A percentile compares a stretch with the other conserved stretches of the same genome.
Evolutionary conservation across 1,140 invertebrate genomes (phyloP).

Genomic region (Aphaenogaster ashmeadi): DNA sequence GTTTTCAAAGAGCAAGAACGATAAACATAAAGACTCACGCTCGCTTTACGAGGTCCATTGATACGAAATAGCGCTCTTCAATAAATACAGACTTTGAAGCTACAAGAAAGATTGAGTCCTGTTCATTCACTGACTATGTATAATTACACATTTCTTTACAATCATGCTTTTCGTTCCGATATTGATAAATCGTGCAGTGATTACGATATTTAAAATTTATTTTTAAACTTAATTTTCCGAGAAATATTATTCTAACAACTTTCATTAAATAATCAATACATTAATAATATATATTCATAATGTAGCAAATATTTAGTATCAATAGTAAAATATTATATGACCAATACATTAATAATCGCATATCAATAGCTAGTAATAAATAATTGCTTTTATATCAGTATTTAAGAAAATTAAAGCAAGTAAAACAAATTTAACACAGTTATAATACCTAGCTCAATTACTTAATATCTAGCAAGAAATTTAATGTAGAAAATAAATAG

Average conservation of each 20-base stretch:
- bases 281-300: not conserved
- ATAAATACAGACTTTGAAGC: not conserved
- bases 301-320: not conserved
- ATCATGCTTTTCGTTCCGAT: not conserved
- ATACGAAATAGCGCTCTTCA: not conserved
- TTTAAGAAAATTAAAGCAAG: not conserved
- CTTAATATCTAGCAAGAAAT: not conserved
- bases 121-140: not conserved
- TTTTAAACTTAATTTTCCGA: not conserved
- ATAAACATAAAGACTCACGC: slow-evolving; percentile 8
- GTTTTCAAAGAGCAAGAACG: not conserved
- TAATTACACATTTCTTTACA: not conserved
- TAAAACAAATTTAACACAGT: not conserved
- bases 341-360: not conserved
- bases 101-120: not conserved
- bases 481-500: not conserved
- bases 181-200: not conserved
- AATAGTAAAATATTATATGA: not conserved
- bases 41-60: not conserved
- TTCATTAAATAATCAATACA: not conserved
- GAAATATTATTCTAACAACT: not conserved
- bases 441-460: not conserved
- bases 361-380: not conserved
- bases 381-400: not conserved
- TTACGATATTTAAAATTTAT: not conserved